Conservation (phyloP, 2,113 vertebrate genomes). For the Nannospalax galili region DNA sequence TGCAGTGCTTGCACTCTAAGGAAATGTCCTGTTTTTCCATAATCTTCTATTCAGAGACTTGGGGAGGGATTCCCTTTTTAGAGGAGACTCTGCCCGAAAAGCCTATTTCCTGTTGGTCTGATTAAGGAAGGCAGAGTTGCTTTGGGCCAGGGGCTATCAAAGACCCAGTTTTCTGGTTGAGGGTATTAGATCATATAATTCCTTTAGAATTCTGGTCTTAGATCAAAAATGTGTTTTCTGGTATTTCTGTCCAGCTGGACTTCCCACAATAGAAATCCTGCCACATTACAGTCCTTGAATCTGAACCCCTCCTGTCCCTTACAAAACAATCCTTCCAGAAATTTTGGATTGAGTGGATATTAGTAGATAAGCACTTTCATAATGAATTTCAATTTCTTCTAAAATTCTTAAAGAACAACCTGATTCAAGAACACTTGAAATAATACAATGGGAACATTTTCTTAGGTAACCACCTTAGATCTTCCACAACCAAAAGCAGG, state of each 20-base stretch:
- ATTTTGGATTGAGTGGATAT: not conserved
- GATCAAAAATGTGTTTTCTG: not conserved
- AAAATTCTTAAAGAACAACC: conserved; percentile 22
- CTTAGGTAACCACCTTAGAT: not conserved
- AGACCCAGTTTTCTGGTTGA: not conserved
- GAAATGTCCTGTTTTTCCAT: not conserved
- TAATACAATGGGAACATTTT: conserved; percentile 42
- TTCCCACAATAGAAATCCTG: not conserved
- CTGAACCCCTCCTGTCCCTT: not conserved
- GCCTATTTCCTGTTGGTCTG: not conserved
- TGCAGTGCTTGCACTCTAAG: not conserved
- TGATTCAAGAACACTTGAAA: conserved; percentile 50
- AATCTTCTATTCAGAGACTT: not conserved
- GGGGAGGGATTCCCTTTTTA: not conserved
- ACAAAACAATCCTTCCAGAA: conserved; percentile 42
- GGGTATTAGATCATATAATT: not conserved
- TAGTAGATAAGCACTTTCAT: not conserved
- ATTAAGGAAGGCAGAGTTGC: not conserved
- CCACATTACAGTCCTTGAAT: not conserved
- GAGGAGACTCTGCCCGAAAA: not conserved
- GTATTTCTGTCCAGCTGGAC: not conserved
- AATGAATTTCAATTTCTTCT: conserved; percentile 3
- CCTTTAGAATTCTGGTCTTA: conserved; percentile 10
- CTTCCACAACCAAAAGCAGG: not conserved
- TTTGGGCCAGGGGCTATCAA: not conserved